These are phyloP conservation scores for Phyllotreta striolata DNA, from an alignment of 2,888 invertebrate genomes.

Conservation along the genomic window DNA sequence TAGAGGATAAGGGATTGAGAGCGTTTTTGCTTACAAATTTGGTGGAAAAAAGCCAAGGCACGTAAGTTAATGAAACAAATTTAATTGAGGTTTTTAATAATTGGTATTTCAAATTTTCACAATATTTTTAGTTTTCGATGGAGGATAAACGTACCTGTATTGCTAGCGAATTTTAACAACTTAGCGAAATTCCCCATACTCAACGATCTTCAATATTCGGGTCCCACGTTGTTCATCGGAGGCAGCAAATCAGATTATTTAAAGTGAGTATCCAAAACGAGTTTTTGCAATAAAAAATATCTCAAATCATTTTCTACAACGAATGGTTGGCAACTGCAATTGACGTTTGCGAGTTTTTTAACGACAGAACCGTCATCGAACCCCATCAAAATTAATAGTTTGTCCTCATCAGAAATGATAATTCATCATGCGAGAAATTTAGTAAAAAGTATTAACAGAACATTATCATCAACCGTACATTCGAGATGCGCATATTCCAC, in stretches of 20 bases:
- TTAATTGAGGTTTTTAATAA: background rate
- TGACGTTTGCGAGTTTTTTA: background rate
- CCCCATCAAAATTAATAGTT: background rate
- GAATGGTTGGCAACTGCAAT: background rate
- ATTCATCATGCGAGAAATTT: conserved; percentile 32
- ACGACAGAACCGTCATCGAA: background rate
- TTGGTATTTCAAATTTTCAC: background rate
- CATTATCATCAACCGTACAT: conserved; percentile 9
- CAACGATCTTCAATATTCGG: conserved; percentile 55
- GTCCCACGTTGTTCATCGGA: conserved; percentile 84
- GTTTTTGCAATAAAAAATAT: background rate
- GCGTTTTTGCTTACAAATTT: conserved; percentile 89
- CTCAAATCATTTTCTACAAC: conserved; percentile 2
- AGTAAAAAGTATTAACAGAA: conserved; percentile 26
- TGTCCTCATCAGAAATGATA: background rate
- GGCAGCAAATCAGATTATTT: conserved; percentile 86
- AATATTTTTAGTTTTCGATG: conserved; percentile 67
- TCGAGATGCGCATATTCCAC: background rate
- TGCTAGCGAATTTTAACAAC: conserved; percentile 71
- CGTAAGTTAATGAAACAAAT: conserved; percentile 42
- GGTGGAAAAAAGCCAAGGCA: conserved; percentile 60
- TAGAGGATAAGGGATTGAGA: conserved; percentile 68
- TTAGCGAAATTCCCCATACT: conserved; percentile 72
- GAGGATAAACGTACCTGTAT: conserved; percentile 80
- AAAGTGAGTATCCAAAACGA: conserved; percentile 63